Base-by-base conservation (phyloP, 2,797 vertebrate genomes). In the Hyperoplus lanceolatus region DNA sequence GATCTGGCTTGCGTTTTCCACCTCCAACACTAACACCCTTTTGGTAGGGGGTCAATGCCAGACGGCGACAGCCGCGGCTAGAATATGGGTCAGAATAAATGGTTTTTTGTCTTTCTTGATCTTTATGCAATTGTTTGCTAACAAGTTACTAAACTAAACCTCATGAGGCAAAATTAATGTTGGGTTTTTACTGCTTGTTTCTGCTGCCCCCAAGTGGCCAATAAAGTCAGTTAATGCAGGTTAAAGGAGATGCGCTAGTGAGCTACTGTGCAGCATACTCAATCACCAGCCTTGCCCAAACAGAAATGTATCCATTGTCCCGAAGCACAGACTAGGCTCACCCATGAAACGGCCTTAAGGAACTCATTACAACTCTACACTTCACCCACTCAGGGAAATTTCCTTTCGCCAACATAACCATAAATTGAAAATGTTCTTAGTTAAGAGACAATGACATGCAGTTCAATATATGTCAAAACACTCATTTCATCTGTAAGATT, bases 221-320 rank as follows among this genome's bases (percentile, higher is more conserved):
- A 66, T 66, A 18, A 63, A 39, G 60, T 6, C 29, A 12, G 29
- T 21, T 78, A 13, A 56, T 58, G 56, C 13, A 45, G 21, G 21
- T 80, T 72, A 67, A 73, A 75, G 60, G 10, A 42, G 46, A 62
- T 46, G 53, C 66, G 9, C 38, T 79, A 82, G 70, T 80, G 57
- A 70, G 70, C 70, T 54, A 29, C 70, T 73, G 45, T 75, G 72
- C 7, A 84, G 89, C 93, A 90, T 93, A 84, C 72, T 84, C 90
- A 91, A 92, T 92, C 81, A 88, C 69, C 75, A 48, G 59, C 73
- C 50, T 81, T 78, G 70, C 72, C 83, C 88, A 83, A 90, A 79
- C 58, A 84, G 70, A 88, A 88, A 86, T 87, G 42, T 61, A 91
- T 81, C 88, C 79, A 81, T 66, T 86, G 84, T 90, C 85, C 81